Conservation (phyloP, 2,797 vertebrate species). For the Acropternis orthonyx region DNA sequence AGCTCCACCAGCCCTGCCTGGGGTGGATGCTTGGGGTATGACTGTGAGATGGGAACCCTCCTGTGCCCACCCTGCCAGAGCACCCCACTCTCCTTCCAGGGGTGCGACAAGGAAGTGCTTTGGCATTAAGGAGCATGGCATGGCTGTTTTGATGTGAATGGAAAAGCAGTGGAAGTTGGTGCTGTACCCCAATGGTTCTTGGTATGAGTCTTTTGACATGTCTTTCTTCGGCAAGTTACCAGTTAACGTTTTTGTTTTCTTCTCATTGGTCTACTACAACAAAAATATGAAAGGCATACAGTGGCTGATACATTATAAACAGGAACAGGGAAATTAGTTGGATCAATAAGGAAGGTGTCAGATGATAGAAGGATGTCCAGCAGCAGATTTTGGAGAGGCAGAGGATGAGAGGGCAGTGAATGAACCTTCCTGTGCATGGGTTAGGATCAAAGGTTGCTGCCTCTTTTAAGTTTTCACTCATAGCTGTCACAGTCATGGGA, state of each 20-base stretch:
- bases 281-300: background rate
- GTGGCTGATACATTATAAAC: background rate
- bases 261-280: background rate
- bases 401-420: background rate
- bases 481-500: background rate
- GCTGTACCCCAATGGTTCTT: background rate
- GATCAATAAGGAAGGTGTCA: background rate
- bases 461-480: background rate
- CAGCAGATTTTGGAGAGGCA: background rate
- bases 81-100: background rate
- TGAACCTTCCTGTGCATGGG: background rate
- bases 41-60: background rate
- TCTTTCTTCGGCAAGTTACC: background rate
- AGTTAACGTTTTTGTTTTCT: background rate
- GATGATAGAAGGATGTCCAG: background rate
- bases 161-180: background rate
- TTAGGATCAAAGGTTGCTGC: background rate
- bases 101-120: rapidly evolving
- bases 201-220: rapidly evolving
- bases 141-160: background rate
- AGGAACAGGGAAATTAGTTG: background rate
- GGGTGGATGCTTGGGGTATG: rapidly evolving
- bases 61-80: background rate
- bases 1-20: rapidly evolving
- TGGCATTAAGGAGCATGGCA: rapidly evolving